phyloP scores from a whole-genome alignment of 2,888 invertebrate genomes.

The Hetaerina titia region DNA sequence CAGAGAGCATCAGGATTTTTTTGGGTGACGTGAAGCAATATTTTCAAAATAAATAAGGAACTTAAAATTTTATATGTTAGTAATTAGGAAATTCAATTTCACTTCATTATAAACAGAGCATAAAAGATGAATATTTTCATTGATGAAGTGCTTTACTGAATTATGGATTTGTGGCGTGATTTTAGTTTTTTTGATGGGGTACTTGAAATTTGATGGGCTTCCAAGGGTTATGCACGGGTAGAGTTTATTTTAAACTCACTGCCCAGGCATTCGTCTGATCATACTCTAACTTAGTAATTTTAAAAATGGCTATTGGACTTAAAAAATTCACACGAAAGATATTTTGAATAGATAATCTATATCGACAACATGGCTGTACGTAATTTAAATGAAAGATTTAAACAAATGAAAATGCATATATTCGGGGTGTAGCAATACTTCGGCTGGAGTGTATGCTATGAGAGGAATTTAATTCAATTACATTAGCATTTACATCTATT shows the following conservation, averaged over 20 bases:
- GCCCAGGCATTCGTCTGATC: neutral
- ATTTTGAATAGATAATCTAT: neutral
- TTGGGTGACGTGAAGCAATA: neutral
- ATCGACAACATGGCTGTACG: neutral
- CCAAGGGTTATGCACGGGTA: neutral
- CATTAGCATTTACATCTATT: neutral
- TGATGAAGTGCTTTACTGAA: neutral
- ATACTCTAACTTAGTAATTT: neutral
- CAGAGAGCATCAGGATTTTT: neutral
- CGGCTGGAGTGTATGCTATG: neutral
- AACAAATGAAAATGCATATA: neutral
- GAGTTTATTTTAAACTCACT: neutral
- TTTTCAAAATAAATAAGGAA: neutral
- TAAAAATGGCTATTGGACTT: neutral
- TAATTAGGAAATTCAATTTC: neutral
- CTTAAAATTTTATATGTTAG: neutral
- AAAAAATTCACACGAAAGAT: neutral
- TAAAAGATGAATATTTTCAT: neutral
- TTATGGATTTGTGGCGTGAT: neutral
- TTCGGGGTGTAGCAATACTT: neutral
- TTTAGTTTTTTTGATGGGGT: neutral
- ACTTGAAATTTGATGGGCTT: neutral
- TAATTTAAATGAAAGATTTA: neutral
- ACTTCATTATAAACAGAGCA: neutral
- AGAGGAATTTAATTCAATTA: neutral